Evolutionary conservation across 2,113 vertebrate species (phyloP), one percentile per base, ranked within the genome.

Genomic region (Rhabdomys dilectus): DNA sequence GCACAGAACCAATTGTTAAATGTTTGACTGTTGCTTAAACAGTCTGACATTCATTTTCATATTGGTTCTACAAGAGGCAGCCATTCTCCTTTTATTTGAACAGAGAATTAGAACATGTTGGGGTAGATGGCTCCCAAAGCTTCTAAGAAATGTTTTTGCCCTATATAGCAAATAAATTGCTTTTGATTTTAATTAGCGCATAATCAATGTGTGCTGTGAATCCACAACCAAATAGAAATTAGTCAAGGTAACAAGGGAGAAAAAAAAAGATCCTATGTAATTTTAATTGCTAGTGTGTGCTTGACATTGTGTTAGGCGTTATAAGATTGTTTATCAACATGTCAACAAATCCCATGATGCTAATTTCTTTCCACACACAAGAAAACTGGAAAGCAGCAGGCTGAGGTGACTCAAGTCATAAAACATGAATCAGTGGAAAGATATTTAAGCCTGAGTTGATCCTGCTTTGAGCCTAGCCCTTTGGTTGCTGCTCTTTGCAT

Each of bases 321-420:
- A 29, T 93, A 78, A 78, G 42, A 68, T 58, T 51, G 12, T 72
- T 90, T 77, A 88, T 91, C 31, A 62, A 62, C 22, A 75, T 53
- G 70, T 88, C 39, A 88, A 68, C n/a, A 91, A 9, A 76, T 1
- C 19, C 29, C 77, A 31, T 29, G 36, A 36, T 51, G 13, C 24
- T 62, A 68, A 45, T 66, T 96, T 97, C 31, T 94, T 91, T 88
- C 70, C 31, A 89, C 7, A 31, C 19, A 75, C 7, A 45, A 89
- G 22, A 62, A 86, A 93, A 89, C 9, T 51, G 7, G 76, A 93
- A 64, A 87, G 62, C 36, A 82, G 73, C 42, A 60, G 51, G 70
- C 36, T 77, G n/a, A 62, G 3, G 58, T 48, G 77, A 89, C 21
- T 89, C n/a, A 22, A 2, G 15, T 58, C 78, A 84, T 16, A n/a